phyloP scores from a whole-genome alignment of 2,113 vertebrate species.

The Camelus bactrianus region DNA sequence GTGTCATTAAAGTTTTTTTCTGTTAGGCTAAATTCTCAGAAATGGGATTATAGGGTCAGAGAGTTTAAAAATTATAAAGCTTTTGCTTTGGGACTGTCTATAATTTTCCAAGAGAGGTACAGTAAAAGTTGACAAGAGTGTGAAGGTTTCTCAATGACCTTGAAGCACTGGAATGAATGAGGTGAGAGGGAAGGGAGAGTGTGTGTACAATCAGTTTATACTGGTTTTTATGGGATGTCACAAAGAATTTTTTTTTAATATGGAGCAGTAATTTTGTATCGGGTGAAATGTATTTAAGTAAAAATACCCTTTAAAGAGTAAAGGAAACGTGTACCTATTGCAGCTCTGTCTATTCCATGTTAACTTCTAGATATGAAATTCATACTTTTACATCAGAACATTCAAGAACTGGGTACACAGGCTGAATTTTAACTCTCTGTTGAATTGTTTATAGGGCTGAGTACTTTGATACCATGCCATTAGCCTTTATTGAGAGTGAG shows the following conservation, averaged over 20 bases:
- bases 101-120: conserved; percentile 14
- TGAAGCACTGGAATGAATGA: not conserved
- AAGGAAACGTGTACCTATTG: conserved; percentile 1
- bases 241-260: not conserved
- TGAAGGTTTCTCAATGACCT: not conserved
- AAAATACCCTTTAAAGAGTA: conserved; percentile 26
- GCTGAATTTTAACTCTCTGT: conserved; percentile 10
- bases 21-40: not conserved
- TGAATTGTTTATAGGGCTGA: not conserved
- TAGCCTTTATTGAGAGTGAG: conserved; percentile 3
- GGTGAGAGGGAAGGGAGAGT: not conserved
- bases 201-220: not conserved
- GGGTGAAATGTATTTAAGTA: conserved; percentile 50
- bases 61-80: not conserved
- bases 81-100: not conserved
- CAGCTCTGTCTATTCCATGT: not conserved
- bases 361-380: conserved; percentile 19
- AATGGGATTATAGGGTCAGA: not conserved
- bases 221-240: conserved; percentile 18
- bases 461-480: not conserved
- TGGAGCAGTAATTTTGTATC: conserved; percentile 24
- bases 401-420: not conserved
- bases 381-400: conserved; percentile 3
- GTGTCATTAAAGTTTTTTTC: not conserved
- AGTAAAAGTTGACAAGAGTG: not conserved